Evolutionary conservation across 2,113 vertebrate genomes (phyloP).

Genomic region (Grammomys surdaster): DNA sequence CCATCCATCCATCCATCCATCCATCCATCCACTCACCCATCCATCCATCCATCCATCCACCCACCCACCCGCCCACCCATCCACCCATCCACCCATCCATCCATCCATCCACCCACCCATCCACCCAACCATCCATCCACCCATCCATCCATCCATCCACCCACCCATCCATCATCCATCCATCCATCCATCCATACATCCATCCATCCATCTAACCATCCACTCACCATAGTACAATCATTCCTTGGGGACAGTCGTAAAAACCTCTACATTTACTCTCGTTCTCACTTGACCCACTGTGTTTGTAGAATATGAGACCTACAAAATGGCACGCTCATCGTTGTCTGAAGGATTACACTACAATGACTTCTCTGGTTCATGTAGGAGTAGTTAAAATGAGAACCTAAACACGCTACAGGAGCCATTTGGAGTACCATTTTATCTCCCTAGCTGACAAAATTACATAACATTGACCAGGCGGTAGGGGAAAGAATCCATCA

Average conservation of each 20-base stretch:
- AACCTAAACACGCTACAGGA: neutral
- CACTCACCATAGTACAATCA: neutral
- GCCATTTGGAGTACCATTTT: neutral
- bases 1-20: neutral
- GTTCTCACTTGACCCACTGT: neutral
- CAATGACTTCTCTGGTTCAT: neutral
- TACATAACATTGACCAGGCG: neutral
- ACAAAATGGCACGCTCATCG: rapidly evolving
- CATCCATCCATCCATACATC: neutral
- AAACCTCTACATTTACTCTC: neutral
- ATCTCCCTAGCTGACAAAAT: neutral
- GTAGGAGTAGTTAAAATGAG: neutral
- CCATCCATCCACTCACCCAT: neutral
- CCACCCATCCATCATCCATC: too few relatives aligned
- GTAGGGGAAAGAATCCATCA: too few relatives aligned
- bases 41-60: neutral
- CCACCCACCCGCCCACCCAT: neutral
- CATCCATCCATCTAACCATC: neutral
- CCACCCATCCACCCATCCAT: neutral
- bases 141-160: too few relatives aligned
- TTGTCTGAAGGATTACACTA: neutral
- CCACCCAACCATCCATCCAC: neutral
- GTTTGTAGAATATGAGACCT: neutral
- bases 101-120: neutral
- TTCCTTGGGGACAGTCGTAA: neutral